phyloP scores from a whole-genome alignment of 2,888 invertebrate species.

The Odontocolon sp. region DNA sequence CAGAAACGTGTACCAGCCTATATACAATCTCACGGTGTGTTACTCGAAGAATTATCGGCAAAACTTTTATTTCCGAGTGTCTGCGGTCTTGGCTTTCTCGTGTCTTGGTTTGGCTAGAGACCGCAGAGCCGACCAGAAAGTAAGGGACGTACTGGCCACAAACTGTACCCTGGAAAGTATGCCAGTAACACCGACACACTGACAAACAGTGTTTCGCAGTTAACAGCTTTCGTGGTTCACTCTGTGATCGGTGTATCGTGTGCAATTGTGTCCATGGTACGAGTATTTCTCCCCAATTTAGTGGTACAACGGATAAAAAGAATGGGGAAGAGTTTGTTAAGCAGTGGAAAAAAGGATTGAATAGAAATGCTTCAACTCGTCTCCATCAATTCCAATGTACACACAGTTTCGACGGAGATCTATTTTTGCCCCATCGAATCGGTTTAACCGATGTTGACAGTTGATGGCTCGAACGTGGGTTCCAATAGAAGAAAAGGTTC shows the following conservation, averaged over 20 bases:
- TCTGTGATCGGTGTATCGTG: slow-evolving; percentile 15
- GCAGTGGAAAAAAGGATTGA: slow-evolving; percentile 2
- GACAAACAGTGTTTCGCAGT: slow-evolving; percentile 6
- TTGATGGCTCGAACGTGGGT: too few species aligned
- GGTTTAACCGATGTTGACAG: slow-evolving; percentile 31
- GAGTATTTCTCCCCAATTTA: slow-evolving; percentile 53
- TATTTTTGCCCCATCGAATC: not conserved
- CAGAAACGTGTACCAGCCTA: not conserved
- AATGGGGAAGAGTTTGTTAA: not conserved
- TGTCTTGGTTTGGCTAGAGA: slow-evolving; percentile 27
- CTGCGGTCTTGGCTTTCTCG: slow-evolving; percentile 1
- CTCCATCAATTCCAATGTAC: slow-evolving; percentile 33
- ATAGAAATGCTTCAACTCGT: slow-evolving; percentile 24
- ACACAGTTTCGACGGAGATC: slow-evolving; percentile 14
- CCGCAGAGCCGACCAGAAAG: slow-evolving; percentile 25
- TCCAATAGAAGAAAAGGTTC: slow-evolving; percentile 19
- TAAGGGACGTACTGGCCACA: slow-evolving; percentile 35
- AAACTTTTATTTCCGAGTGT: slow-evolving; percentile 58
- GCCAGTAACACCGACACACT: slow-evolving; percentile 17
- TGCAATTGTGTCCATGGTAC: slow-evolving; percentile 51
- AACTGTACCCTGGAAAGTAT: slow-evolving; percentile 41
- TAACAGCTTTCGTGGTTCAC: slow-evolving; percentile 41
- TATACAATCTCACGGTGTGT: slow-evolving; percentile 12
- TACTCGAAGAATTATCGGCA: slow-evolving; percentile 50
- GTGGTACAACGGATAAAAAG: slow-evolving; percentile 17